phyloP scores from a whole-genome alignment of 2,113 vertebrate species.

The Pluvialis apricaria region DNA sequence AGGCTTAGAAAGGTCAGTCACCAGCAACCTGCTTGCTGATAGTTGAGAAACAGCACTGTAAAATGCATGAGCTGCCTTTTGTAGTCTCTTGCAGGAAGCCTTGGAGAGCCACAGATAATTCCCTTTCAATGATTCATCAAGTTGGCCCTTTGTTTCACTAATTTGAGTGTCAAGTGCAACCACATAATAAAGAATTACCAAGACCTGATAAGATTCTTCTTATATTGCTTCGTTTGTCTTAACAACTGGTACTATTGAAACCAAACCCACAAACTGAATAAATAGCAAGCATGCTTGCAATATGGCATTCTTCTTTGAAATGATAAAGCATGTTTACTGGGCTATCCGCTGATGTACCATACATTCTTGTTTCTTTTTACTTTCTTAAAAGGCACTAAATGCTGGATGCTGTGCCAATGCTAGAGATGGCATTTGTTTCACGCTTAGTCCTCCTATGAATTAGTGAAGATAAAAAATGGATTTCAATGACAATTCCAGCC shows the following conservation, averaged over 20 bases:
- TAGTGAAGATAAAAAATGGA: conserved; percentile 62
- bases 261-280: conserved; percentile 46
- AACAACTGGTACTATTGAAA: conserved; percentile 63
- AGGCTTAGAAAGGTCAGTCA: conserved; percentile 51
- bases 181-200: conserved; percentile 69
- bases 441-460: conserved; percentile 51
- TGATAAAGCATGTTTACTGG: neutral
- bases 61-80: conserved; percentile 59
- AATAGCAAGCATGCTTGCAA: conserved; percentile 7
- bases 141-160: conserved; percentile 75
- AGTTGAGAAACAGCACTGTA: conserved; percentile 36
- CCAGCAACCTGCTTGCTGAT: conserved; percentile 60
- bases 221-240: conserved; percentile 44
- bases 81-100: conserved; percentile 33
- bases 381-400: conserved; percentile 39
- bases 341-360: neutral
- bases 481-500: conserved; percentile 63
- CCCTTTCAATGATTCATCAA: conserved; percentile 71
- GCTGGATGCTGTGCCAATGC: neutral
- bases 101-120: conserved; percentile 71
- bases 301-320: conserved; percentile 28
- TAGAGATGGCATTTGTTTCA: conserved; percentile 52
- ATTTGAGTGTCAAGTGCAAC: conserved; percentile 75
- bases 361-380: neutral
- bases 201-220: conserved; percentile 62